Base-by-base conservation (phyloP, 2,113 vertebrate species). In the Urocolius indicus region DNA sequence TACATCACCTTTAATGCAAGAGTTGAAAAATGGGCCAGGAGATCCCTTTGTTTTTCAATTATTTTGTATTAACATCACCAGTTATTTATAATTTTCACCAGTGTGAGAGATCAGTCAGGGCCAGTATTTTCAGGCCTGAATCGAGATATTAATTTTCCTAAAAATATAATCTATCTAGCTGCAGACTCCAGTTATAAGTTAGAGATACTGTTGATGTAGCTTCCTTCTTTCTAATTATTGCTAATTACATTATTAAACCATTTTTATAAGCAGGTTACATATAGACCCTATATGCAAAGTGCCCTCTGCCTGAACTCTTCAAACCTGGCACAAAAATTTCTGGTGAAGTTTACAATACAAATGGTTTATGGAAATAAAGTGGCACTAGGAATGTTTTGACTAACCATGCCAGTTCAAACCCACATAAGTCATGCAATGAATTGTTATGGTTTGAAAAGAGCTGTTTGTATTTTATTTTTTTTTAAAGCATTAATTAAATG, bases 361-460 rank as follows among this genome's bases (percentile, higher is more conserved):
- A 90, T 92, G 55, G 76, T 93, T 94, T 94, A 86, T 97, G 92
- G 93, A 96, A 94, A 89, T 85, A 49, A 90, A 97, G 77, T 93
- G 90, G 81, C 94, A 97, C 82, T 92, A 78, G 79, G 86, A 95
- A 89, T 95, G 93, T 98, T 97, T 96, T 93, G 89, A 89, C 84
- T 92, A 91, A 75, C 74, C 67, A 38, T 93, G 93, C 88, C 96
- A 86, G 77, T 92, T 96, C 84, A 95, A 94, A 93, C 84, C 96
- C 72, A 84, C 94, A 95, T 90, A 77, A 95, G 69, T 95, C 89
- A 96, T 85, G 38, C 82, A 86, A 67, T 71, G 87, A 95, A 91
- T 89, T 88, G 96, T 84, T 92, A 96, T 88, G 85, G 88, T 92
- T 94, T 93, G 74, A 87, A 96, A 93, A 86, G 77, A 84, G 46